Evolutionary conservation across 2,888 invertebrate genomes (phyloP).

Genomic region (Patella depressa): DNA sequence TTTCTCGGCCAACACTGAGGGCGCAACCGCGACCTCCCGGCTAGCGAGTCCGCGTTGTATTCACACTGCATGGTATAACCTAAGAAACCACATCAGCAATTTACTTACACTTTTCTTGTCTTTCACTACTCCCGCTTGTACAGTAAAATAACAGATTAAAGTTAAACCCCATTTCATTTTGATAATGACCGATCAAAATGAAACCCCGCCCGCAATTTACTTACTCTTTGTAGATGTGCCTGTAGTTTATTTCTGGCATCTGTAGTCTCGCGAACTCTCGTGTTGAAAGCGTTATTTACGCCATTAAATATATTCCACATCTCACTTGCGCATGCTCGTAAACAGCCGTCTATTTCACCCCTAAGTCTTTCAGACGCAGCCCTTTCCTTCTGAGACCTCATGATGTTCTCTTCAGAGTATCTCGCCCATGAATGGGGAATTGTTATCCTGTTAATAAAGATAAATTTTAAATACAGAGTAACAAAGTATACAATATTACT

Average conservation of each 20-base stretch:
- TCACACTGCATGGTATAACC: too few species aligned
- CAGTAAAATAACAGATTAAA: too few species aligned
- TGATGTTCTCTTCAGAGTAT: slow-evolving; percentile 71
- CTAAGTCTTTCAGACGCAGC: slow-evolving; percentile 68
- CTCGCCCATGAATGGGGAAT: slow-evolving; percentile 74
- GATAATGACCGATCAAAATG: too few species aligned
- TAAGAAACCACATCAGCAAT: too few species aligned
- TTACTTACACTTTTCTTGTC: too few species aligned
- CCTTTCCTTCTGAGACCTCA: slow-evolving; percentile 69
- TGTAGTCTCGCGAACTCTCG: slow-evolving; percentile 68
- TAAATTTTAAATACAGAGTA: neutral
- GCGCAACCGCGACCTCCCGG: too few species aligned
- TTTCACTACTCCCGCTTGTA: too few species aligned
- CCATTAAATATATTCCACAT: slow-evolving; percentile 72
- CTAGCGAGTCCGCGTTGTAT: too few species aligned
- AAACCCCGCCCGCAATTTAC: slow-evolving; percentile 16
- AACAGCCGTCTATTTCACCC: slow-evolving; percentile 68
- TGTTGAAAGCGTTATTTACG: slow-evolving; percentile 70
- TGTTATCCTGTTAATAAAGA: slow-evolving; percentile 76
- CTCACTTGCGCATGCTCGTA: slow-evolving; percentile 69
- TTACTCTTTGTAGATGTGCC: slow-evolving; percentile 69
- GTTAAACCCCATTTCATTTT: too few species aligned
- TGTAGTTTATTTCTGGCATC: slow-evolving; percentile 71
- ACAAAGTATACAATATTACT: too few species aligned
- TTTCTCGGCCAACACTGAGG: too few species aligned